A percentile compares a stretch with the other conserved stretches of the same genome.
These are phyloP conservation scores for Muraenolepis orangiensis DNA, from an alignment of 2,797 vertebrate genomes.

Conservation along the genomic window DNA sequence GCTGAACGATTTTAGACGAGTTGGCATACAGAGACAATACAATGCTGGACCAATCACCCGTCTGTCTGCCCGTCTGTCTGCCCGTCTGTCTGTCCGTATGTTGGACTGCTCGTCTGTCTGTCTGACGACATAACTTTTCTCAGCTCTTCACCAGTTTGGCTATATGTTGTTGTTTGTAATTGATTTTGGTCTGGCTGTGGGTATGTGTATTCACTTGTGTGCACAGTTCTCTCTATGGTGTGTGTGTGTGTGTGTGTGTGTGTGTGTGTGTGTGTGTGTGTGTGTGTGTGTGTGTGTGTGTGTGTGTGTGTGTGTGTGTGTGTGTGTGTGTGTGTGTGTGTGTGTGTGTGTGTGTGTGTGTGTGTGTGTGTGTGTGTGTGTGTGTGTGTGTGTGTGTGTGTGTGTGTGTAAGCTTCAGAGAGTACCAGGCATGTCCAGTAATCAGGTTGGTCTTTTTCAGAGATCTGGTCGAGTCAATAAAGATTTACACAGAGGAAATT, in stretches of 20 bases:
- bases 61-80: slow-evolving; percentile 25
- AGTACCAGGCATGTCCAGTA: not conserved
- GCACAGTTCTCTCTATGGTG: too few relatives aligned
- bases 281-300: slow-evolving; percentile 2
- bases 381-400: not conserved
- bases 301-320: slow-evolving; percentile 14
- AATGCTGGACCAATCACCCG: slow-evolving; percentile 36
- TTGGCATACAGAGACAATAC: slow-evolving; percentile 47
- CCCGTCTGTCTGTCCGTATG: slow-evolving; percentile 8
- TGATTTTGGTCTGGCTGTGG: not conserved
- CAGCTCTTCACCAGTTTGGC: not conserved
- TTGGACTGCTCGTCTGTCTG: not conserved
- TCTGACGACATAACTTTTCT: not conserved
- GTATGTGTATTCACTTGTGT: not conserved
- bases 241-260: not conserved
- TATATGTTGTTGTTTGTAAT: too few relatives aligned
- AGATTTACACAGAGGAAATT: slow-evolving; percentile 52
- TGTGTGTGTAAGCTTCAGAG: not conserved
- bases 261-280: not conserved
- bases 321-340: not conserved
- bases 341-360: not conserved
- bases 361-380: slow-evolving; percentile 5
- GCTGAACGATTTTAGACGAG: slow-evolving; percentile 53
- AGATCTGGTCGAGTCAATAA: slow-evolving; percentile 31
- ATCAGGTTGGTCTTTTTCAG: slow-evolving; percentile 37